Base-by-base conservation (phyloP, 2,888 invertebrate genomes). In the Drosophila testacea region DNA sequence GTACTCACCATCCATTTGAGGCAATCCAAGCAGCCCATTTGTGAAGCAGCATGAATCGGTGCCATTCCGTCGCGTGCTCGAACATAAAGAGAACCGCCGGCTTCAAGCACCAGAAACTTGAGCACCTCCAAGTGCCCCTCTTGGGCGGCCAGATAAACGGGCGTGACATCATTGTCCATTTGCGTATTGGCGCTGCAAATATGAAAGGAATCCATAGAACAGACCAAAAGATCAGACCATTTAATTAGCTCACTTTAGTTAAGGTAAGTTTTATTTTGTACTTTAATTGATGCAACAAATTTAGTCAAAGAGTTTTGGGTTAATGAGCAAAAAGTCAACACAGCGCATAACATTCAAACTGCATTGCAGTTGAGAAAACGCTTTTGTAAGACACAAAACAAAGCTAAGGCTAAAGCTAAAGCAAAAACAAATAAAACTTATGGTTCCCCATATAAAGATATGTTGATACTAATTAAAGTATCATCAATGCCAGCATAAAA, bases 161-260 rank as follows among this genome's bases (percentile, higher is more conserved):
- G 96, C 38, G 97, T 97, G 83, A 97, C 97, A 92, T 97, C 97
- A 93, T 97, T 97, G 93, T 97, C 97, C 96, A 97, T 97, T 92
- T 97, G 97, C 83, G 96, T 96, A 93, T 97, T 97, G 81, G 97
- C 97, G 93, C 97, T 96, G 94, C 52, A 94, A 92, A 41, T 42
- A 5, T 42, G 34, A 44, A 55, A 55, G 44, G 44, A 44, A n/a
- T 22, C 9, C 55, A n/a, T 27, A 13, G 42, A 44, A 34, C 54
- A 34, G 34, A 55, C 11, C 54, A 41, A 54, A 11, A 41, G 39
- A 30, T 16, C 30, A 32, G 5, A 48, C 6, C 36, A 44, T 54
- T 61, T 71, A 72, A 75, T 83, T 72, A 64, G 39, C 38, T 62
- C n/a, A 46, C 16, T 52, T 69, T 34, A 32, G 46, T 51, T 52